Percentiles rank a stretch among this genome's conserved stretches.
Evolutionary conservation across 2,797 vertebrate genomes (phyloP).

Genomic region (Peromyscus aztecus): DNA sequence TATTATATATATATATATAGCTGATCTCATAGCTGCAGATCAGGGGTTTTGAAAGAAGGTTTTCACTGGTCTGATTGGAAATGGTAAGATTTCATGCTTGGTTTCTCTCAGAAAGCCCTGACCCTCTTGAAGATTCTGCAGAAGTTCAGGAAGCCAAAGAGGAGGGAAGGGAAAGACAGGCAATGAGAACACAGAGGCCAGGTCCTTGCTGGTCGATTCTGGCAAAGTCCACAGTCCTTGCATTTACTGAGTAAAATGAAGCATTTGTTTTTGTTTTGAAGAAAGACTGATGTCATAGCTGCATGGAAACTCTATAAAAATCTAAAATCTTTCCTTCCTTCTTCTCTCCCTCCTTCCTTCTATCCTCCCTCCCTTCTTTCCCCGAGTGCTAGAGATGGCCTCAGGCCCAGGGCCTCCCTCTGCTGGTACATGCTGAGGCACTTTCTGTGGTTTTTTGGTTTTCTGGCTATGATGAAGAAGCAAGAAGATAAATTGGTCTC

Average conservation of each 20-base stretch:
- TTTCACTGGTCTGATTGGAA: not conserved
- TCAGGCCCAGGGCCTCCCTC: not conserved
- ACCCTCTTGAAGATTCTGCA: not conserved
- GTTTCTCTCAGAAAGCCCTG: not conserved
- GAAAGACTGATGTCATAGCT: not conserved
- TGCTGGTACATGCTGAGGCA: too few relatives aligned
- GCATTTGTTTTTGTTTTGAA: not conserved
- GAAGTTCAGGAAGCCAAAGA: not conserved
- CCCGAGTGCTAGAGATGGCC: not conserved
- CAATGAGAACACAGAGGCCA: not conserved
- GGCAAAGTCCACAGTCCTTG: not conserved
- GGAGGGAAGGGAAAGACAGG: not conserved
- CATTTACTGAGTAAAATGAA: conserved; percentile 2
- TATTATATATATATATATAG: not conserved
- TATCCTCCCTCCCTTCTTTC: too few relatives aligned
- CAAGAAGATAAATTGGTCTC: not conserved
- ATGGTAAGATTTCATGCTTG: not conserved
- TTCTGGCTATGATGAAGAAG: not conserved
- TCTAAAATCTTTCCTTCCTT: not conserved
- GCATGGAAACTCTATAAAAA: not conserved
- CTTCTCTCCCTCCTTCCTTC: too few relatives aligned
- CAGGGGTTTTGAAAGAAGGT: not conserved
- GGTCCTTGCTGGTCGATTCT: not conserved
- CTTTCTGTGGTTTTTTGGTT: not conserved
- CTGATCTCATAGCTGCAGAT: not conserved